Conservation (phyloP, 2,113 vertebrate genomes). For the Ailuropoda melanoleuca region DNA sequence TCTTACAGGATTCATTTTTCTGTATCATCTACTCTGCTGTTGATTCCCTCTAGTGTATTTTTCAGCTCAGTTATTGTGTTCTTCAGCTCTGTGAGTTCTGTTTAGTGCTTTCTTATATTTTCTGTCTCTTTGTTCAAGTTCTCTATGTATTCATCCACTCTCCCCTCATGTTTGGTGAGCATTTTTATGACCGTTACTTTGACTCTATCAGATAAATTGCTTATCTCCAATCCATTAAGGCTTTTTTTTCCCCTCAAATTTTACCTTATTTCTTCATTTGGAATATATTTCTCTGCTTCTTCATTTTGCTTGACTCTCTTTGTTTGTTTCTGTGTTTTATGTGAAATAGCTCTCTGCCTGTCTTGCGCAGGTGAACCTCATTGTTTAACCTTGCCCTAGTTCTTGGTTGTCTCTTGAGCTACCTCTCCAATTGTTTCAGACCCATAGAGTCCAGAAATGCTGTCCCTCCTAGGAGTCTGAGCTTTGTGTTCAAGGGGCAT, state of each 20-base stretch:
- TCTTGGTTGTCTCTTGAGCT: not conserved
- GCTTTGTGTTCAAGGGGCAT: not conserved
- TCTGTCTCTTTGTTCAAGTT: not conserved
- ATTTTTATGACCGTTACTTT: not conserved
- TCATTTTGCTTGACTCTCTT: not conserved
- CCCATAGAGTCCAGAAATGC: not conserved
- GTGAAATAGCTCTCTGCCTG: not conserved
- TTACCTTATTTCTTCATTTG: not conserved
- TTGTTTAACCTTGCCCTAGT: not conserved
- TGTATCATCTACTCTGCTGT: not conserved
- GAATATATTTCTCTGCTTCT: not conserved
- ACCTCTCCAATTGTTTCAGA: not conserved
- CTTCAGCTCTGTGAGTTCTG: not conserved
- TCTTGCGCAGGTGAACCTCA: not conserved
- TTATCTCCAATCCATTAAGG: not conserved
- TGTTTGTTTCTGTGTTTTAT: not conserved
- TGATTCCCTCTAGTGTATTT: not conserved
- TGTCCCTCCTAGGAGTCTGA: not conserved
- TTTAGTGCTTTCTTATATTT: not conserved
- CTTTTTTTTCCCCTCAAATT: not conserved
- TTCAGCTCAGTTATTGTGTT: not conserved
- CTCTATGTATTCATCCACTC: not conserved
- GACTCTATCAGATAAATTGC: not conserved
- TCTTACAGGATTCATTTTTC: not conserved
- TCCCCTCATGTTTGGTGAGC: not conserved